Percentiles rank a stretch among this genome's conserved stretches.
Conservation (phyloP, 1,140 invertebrate genomes). For the Bombus pascuorum region DNA sequence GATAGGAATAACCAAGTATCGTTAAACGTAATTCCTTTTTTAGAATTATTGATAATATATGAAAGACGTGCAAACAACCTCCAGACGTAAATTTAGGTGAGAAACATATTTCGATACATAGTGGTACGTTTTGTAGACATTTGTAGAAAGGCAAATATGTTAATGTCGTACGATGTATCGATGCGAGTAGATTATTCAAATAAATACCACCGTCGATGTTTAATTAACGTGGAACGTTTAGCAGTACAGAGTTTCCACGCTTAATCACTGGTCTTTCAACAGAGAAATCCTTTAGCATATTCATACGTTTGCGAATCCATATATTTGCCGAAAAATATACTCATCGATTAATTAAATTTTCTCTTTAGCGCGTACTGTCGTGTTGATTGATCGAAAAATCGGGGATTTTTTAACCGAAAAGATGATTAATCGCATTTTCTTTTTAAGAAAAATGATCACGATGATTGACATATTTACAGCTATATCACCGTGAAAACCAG, state of each 20-base stretch:
- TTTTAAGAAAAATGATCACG: neutral
- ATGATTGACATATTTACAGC: slow-evolving; percentile 8
- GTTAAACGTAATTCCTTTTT: too few species aligned
- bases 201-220: neutral
- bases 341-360: neutral
- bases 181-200: neutral
- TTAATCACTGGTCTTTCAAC: neutral
- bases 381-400: slow-evolving; percentile 9
- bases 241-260: neutral
- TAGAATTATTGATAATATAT: too few species aligned
- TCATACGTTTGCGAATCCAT: neutral
- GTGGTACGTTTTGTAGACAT: too few species aligned
- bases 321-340: neutral
- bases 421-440: neutral
- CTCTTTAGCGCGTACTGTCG: neutral
- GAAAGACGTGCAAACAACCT: neutral
- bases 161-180: neutral
- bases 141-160: slow-evolving; percentile 14
- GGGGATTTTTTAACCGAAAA: neutral
- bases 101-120: neutral
- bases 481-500: neutral
- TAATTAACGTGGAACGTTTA: neutral
- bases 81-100: neutral
- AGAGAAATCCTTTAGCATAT: neutral
- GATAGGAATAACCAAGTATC: too few species aligned